A percentile compares a stretch with the other conserved stretches of the same genome.
Conservation (phyloP, 37 sponge, comb jelly and placozoan species). For the Tethya wilhelma region DNA sequence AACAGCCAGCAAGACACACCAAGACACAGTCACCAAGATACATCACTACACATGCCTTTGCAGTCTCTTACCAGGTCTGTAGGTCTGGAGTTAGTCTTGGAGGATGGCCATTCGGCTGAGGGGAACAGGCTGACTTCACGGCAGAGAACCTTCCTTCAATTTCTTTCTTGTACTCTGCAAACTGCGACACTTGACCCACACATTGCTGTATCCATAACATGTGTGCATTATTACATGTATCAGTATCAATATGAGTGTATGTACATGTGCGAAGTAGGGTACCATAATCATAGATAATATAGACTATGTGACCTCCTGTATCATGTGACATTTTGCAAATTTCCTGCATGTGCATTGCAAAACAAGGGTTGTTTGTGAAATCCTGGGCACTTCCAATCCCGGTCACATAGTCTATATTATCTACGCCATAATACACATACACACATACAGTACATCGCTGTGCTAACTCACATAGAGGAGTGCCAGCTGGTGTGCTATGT, state of each 20-base stretch:
- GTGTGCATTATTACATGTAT: neutral
- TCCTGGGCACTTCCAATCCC: no score
- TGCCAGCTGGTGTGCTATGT: slow-evolving; percentile 83
- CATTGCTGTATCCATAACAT: slow-evolving; percentile 55
- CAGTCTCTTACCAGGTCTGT: slow-evolving; percentile 38
- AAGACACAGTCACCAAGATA: neutral
- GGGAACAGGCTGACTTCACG: slow-evolving; percentile 49
- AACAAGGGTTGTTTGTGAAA: no score
- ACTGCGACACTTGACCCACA: slow-evolving; percentile 27
- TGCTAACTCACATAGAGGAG: slow-evolving; percentile 62
- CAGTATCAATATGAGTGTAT: neutral
- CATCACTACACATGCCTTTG: neutral
- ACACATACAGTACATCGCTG: neutral
- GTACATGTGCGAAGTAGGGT: neutral
- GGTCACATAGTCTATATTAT: no score
- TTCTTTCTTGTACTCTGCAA: slow-evolving; percentile 62
- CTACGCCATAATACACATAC: neutral
- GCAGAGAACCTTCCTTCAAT: slow-evolving; percentile 63
- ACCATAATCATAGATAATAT: no score
- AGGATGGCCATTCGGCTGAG: slow-evolving; percentile 4
- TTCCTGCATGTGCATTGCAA: no score
- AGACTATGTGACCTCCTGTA: no score
- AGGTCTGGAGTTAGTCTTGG: slow-evolving; percentile 58
- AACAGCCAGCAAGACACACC: neutral
- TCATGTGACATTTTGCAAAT: no score